Conservation (phyloP, 2,113 vertebrate species). For the Oryctolagus cuniculus region mOryCun1.1 NC_091438.1:87376501-87377000, state of each 20-base stretch:
- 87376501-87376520: constrained; percentile 96
- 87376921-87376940: too few species aligned
- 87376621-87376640: not conserved
- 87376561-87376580: not conserved
- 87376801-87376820: too few species aligned
- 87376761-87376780: not conserved
- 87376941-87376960: too few species aligned
- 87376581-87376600: not conserved
- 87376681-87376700: not conserved
- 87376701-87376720: not conserved
- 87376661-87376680: not conserved
- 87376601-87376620: too few species aligned
- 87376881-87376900: too few species aligned
- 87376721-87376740: not conserved
- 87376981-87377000: too few species aligned
- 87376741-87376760: not conserved
- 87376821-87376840: too few species aligned
- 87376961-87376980: too few species aligned
- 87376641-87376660: constrained; percentile 18
- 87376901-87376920: too few species aligned
- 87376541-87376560: not conserved
- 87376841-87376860: too few species aligned
- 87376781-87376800: too few species aligned
- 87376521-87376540: constrained; percentile 91
- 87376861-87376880: too few species aligned